Percentiles rank a stretch among this genome's conserved stretches.
These are phyloP conservation scores for Peromyscus nudipes DNA, from an alignment of 2,797 vertebrate genomes.

Conservation along the genomic window DNA sequence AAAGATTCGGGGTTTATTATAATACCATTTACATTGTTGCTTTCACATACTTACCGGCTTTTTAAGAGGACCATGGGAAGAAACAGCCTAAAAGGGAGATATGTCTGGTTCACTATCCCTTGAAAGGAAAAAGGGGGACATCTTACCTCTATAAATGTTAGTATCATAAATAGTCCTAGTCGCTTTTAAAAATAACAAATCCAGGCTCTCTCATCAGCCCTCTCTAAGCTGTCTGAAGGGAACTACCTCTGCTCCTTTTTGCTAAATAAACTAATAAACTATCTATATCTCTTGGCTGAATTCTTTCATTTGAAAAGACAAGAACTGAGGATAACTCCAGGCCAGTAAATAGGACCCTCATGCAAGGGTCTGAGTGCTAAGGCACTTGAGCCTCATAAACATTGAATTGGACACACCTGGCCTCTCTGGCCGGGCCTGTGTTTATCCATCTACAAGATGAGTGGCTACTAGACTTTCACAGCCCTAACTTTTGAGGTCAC, in stretches of 20 bases:
- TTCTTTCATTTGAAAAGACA: background rate
- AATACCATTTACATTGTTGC: background rate
- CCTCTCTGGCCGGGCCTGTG: background rate
- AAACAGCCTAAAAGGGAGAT: background rate
- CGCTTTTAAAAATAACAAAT: background rate
- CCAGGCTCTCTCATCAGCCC: background rate
- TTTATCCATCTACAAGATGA: no score
- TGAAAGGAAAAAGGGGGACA: background rate
- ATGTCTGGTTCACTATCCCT: background rate
- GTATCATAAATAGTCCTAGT: background rate
- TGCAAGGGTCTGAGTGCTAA: background rate
- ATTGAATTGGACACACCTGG: background rate
- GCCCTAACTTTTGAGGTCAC: background rate
- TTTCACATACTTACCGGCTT: background rate
- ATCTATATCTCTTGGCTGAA: background rate
- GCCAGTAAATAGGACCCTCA: background rate
- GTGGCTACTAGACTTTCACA: background rate
- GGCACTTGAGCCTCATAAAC: background rate
- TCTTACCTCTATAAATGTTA: background rate
- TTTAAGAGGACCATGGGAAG: background rate
- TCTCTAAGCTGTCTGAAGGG: background rate
- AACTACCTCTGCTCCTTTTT: background rate
- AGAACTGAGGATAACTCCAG: background rate
- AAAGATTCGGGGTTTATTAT: background rate
- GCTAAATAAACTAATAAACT: background rate